phyloP scores from a whole-genome alignment of 2,888 invertebrate species.

The Epinotia brunnichana region DNA sequence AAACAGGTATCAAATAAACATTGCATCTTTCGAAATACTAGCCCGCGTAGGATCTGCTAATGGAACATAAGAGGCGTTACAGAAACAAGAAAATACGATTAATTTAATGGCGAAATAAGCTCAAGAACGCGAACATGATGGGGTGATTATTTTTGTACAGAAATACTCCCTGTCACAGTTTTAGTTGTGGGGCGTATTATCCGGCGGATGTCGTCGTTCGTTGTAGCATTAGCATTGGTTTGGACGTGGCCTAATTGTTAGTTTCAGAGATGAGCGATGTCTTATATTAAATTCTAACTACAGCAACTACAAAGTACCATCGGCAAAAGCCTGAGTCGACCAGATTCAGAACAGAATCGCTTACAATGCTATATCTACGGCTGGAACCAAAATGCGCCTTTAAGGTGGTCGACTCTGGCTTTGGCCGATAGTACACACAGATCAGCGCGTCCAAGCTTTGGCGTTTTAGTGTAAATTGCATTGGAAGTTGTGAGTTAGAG shows the following conservation, averaged over 20 bases:
- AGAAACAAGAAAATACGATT: constrained; percentile 22
- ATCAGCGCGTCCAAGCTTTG: not conserved
- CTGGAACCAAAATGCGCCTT: too few relatives aligned
- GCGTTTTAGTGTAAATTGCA: too few relatives aligned
- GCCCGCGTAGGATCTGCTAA: not conserved
- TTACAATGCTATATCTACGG: too few relatives aligned
- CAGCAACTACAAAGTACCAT: too few relatives aligned
- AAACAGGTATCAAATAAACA: not conserved
- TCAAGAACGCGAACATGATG: constrained; percentile 11
- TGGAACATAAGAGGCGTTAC: constrained; percentile 35
- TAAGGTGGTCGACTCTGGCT: too few relatives aligned
- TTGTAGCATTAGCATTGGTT: constrained; percentile 14
- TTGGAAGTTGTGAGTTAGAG: too few relatives aligned
- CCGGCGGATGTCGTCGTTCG: constrained; percentile 25
- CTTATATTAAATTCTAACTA: too few relatives aligned
- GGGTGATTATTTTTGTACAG: constrained; percentile 20
- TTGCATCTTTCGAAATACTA: not conserved
- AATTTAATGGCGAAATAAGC: constrained; percentile 19
- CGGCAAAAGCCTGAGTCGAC: too few relatives aligned
- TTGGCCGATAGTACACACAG: too few relatives aligned
- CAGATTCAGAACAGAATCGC: too few relatives aligned
- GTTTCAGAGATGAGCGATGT: not conserved
- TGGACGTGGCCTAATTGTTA: not conserved
- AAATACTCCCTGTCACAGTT: constrained; percentile 23
- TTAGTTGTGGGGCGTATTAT: constrained; percentile 1